Evolutionary conservation across 2,888 invertebrate species (phyloP).

Genomic region (Lycia hirtaria): DNA sequence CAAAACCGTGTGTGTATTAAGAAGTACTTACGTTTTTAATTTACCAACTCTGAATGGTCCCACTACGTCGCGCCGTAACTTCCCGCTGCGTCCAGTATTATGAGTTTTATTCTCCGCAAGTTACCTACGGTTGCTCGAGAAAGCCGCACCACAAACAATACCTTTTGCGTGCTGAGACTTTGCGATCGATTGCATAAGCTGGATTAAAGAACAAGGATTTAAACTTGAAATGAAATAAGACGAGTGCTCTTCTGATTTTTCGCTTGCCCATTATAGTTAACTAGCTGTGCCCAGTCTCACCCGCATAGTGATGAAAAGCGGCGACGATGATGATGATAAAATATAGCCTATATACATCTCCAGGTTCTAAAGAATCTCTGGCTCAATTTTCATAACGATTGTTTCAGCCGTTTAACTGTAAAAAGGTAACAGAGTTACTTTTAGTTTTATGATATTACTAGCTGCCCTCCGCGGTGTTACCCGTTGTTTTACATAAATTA

Average conservation of each 20-base stretch:
- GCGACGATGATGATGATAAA: too few relatives aligned
- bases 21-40: neutral
- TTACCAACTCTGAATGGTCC: constrained; percentile 26
- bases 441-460: too few relatives aligned
- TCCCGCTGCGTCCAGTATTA: constrained; percentile 53
- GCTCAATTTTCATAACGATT: too few relatives aligned
- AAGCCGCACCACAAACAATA: constrained; percentile 64
- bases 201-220: constrained; percentile 13
- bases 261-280: too few relatives aligned
- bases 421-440: too few relatives aligned
- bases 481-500: too few relatives aligned
- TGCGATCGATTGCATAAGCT: constrained; percentile 17
- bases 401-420: too few relatives aligned
- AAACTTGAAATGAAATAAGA: neutral
- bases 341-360: too few relatives aligned
- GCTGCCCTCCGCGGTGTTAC: too few relatives aligned
- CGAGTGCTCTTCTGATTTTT: too few relatives aligned
- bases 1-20: neutral
- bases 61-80: constrained; percentile 1
- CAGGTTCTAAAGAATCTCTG: too few relatives aligned
- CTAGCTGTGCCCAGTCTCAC: neutral
- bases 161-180: constrained; percentile 19
- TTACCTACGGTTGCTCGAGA: constrained; percentile 52
- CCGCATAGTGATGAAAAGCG: neutral
- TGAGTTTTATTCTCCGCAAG: constrained; percentile 55